These are phyloP conservation scores for Poeciliopsis occidentalis DNA, from an alignment of 2,113 vertebrate genomes.

Conservation along the genomic window DNA sequence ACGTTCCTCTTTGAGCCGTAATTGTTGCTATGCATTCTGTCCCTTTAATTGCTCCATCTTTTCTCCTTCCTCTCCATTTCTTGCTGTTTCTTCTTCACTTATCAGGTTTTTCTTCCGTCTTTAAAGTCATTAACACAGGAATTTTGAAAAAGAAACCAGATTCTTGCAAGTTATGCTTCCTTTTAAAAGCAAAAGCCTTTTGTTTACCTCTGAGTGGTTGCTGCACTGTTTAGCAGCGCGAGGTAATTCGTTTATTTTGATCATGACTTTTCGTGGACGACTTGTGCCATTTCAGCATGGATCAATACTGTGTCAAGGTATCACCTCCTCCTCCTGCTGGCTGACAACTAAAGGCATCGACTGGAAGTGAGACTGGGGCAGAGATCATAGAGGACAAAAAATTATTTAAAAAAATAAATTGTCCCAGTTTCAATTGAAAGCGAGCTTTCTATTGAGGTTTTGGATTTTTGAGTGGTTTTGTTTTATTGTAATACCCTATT, in stretches of 20 bases:
- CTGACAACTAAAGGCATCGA: constrained; percentile 27
- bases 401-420: not conserved
- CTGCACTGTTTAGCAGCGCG: constrained; percentile 12
- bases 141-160: constrained; percentile 17
- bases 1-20: not conserved
- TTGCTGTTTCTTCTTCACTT: not conserved
- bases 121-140: not conserved
- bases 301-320: constrained; percentile 60
- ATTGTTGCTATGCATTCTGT: constrained; percentile 1
- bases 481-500: too few relatives aligned
- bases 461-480: too few relatives aligned
- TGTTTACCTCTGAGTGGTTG: constrained; percentile 13
- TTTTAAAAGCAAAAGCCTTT: constrained; percentile 41
- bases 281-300: constrained; percentile 46
- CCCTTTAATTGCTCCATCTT: not conserved
- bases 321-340: constrained; percentile 35
- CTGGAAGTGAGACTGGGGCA: not conserved
- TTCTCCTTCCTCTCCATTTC: not conserved
- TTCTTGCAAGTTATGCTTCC: constrained; percentile 10
- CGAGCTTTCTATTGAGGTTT: not conserved
- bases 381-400: not conserved
- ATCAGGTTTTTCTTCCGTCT: not conserved
- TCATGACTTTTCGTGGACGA: constrained; percentile 40
- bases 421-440: not conserved
- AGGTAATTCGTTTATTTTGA: constrained; percentile 48